A percentile compares a stretch with the other conserved stretches of the same genome.
phyloP scores from a whole-genome alignment of 2,113 vertebrate species.

The Gadus chalcogrammus region DNA sequence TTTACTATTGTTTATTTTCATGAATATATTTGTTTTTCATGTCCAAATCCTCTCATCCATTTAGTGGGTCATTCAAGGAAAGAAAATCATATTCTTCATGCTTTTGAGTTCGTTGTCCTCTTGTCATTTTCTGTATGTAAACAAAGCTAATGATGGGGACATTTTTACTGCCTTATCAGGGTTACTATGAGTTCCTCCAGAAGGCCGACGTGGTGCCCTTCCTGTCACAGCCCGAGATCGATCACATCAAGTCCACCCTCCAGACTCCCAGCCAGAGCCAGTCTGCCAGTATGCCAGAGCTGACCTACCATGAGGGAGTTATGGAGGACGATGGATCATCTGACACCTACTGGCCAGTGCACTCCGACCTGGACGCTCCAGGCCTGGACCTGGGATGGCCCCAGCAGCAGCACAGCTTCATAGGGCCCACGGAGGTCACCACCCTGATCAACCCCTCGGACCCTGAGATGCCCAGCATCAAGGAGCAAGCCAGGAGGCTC shows the following conservation, averaged over 20 bases:
- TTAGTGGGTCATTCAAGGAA: no score
- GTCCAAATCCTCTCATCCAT: no score
- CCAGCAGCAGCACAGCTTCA: conserved; percentile 78
- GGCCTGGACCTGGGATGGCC: conserved; percentile 97
- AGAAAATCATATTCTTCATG: no score
- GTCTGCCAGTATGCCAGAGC: conserved; percentile 60
- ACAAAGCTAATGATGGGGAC: neutral
- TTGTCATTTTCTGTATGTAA: neutral
- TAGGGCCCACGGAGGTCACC: conserved; percentile 91
- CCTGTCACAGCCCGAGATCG: conserved; percentile 82
- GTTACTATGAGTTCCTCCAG: conserved; percentile 84
- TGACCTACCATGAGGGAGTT: conserved; percentile 54
- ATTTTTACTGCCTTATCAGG: conserved; percentile 59
- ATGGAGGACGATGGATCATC: conserved; percentile 81
- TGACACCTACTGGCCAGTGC: conserved; percentile 96
- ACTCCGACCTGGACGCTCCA: conserved; percentile 89
- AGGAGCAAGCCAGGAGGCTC: conserved; percentile 90
- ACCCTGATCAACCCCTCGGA: conserved; percentile 89
- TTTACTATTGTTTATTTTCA: no score
- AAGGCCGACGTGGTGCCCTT: conserved; percentile 78
- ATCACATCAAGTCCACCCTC: conserved; percentile 81
- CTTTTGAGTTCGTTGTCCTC: no score
- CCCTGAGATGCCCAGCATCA: conserved; percentile 89
- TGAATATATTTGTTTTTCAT: no score
- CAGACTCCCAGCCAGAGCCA: conserved; percentile 75